A percentile compares a stretch with the other conserved stretches of the same genome.
These are phyloP conservation scores for Platorchestia sp. DNA, from an alignment of 1,140 invertebrate species.

Conservation along the genomic window DNA sequence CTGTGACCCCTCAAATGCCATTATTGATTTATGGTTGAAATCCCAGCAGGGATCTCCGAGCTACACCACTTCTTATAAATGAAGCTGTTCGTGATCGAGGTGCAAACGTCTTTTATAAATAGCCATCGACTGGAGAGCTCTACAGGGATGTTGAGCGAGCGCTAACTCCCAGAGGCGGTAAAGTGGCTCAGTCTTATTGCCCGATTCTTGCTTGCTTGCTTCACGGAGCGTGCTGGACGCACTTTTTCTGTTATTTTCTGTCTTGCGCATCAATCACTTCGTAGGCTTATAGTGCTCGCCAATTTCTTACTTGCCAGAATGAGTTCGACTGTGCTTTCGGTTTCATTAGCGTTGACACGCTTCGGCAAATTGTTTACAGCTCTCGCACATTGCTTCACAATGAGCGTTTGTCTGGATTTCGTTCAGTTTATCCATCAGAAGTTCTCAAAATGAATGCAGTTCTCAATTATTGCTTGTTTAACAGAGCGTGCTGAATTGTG, in stretches of 20 bases:
- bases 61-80: constrained; percentile 41
- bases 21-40: constrained; percentile 50
- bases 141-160: neutral
- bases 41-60: constrained; percentile 26
- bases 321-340: neutral
- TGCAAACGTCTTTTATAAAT: constrained; percentile 40
- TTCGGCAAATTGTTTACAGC: neutral
- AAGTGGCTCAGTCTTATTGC: neutral
- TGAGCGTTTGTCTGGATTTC: neutral
- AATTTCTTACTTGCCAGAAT: neutral
- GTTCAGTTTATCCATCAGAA: neutral
- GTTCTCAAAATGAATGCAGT: neutral
- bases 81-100: constrained; percentile 47
- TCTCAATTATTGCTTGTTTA: neutral
- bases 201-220: neutral
- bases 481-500: neutral
- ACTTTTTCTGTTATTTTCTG: neutral
- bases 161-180: neutral
- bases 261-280: neutral
- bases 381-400: neutral
- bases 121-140: constrained; percentile 10
- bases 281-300: neutral
- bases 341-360: neutral
- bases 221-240: neutral
- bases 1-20: constrained; percentile 38